Conservation (phyloP, 2,113 vertebrate genomes). For the Oophaga pumilio region DNA sequence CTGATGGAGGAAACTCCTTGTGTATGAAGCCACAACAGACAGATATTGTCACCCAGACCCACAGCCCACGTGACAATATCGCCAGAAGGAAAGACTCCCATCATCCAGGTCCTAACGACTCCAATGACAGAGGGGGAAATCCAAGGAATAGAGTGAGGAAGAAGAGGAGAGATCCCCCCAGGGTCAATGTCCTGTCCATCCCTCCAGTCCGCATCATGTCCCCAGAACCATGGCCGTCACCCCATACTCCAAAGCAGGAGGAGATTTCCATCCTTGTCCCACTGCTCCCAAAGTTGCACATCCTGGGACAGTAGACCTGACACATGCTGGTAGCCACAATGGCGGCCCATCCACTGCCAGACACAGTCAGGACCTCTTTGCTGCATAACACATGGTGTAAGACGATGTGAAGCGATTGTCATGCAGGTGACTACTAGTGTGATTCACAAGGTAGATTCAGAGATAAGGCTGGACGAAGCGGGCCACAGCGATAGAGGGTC, state of each 20-base stretch:
- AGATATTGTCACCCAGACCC: not conserved
- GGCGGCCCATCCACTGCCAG: too few species aligned
- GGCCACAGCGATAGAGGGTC: too few species aligned
- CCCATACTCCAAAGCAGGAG: not conserved
- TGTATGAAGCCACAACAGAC: not conserved
- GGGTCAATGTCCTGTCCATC: not conserved
- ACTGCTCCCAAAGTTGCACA: not conserved
- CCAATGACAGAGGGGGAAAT: not conserved
- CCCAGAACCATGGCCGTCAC: not conserved
- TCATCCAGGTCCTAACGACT: not conserved
- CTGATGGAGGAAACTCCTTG: not conserved
- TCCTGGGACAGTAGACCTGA: not conserved
- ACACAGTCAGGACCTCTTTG: too few species aligned
- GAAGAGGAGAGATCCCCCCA: not conserved
- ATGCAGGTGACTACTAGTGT: too few species aligned
- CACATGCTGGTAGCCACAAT: too few species aligned
- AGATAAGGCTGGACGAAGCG: too few species aligned
- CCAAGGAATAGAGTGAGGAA: not conserved
- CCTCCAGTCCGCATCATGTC: not conserved
- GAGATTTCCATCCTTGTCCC: slow-evolving; percentile 5
- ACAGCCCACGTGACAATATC: not conserved
- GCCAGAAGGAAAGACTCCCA: not conserved
- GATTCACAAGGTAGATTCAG: too few species aligned
- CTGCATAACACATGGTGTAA: too few species aligned
- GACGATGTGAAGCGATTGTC: too few species aligned